phyloP scores from a whole-genome alignment of 2,113 vertebrate species.

The Raja brachyura region DNA sequence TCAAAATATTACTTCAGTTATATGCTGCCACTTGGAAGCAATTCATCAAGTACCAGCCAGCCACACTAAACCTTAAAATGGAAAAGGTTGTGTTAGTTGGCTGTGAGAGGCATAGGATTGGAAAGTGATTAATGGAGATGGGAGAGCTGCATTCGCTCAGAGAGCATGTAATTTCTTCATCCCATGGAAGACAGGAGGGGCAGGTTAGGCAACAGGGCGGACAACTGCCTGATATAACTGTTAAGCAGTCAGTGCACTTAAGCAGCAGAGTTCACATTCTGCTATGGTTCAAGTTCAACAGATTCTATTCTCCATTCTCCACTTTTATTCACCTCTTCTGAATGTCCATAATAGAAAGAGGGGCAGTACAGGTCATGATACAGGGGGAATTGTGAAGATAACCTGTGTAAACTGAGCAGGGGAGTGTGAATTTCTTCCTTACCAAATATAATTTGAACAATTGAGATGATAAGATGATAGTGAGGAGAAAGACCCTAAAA shows the following conservation, averaged over 20 bases:
- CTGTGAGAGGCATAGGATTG: not conserved
- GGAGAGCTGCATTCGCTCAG: not conserved
- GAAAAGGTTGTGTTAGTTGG: not conserved
- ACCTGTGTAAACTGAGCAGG: too few relatives aligned
- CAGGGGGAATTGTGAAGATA: too few relatives aligned
- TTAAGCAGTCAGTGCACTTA: not conserved
- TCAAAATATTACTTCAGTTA: too few relatives aligned
- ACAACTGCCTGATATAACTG: not conserved
- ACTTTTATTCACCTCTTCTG: not conserved
- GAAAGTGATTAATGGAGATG: not conserved
- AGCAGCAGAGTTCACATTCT: not conserved
- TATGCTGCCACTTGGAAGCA: not conserved
- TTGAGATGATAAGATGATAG: too few relatives aligned
- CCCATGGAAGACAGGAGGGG: not conserved
- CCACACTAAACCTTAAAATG: not conserved
- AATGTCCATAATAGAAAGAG: not conserved
- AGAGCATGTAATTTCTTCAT: not conserved
- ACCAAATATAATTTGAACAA: too few relatives aligned
- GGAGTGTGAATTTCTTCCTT: too few relatives aligned
- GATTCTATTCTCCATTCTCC: too few relatives aligned
- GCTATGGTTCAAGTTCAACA: not conserved
- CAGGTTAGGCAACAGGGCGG: not conserved
- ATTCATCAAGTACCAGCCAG: not conserved
- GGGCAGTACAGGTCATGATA: not conserved
- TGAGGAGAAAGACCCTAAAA: too few relatives aligned